Evolutionary conservation across 1,140 invertebrate genomes (phyloP), one percentile per base, ranked within the genome.

Genomic region (Drosophila melanica): DNA sequence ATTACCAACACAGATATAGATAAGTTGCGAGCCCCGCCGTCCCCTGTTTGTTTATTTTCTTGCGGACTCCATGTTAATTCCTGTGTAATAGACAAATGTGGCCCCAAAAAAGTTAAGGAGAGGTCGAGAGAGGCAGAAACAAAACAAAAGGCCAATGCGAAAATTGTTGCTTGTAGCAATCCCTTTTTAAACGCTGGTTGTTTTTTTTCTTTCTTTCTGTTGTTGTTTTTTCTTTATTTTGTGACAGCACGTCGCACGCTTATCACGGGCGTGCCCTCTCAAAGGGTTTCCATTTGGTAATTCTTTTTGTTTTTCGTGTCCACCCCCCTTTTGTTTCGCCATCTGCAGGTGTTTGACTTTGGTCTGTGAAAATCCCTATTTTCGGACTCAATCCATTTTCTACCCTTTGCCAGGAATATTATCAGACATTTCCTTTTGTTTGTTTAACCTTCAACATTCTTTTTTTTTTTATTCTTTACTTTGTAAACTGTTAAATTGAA

Each of bases 31-130:
- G 14, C 35, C 9, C 33, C 7, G 27, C 4, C 35, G 63, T 30
- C 16, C 30, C 44, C 66, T 84, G 75, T 79, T 71, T 82, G 78
- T 82, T 72, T 45, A 33, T 60, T 16, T 62, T 23, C 20, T 62
- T 79, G 67, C 35, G 45, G 63, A 67, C 63, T 73, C 66, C 50
- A 77, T 84, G 80, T 84, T 84, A 85, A 85, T 84, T 85, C 81
- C 80, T 73, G 81, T 84, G 80, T 84, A 84, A 84, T 84, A 84
- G 80, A 84, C 81, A 84, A 73, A 82, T 82, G 75, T 75, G 79
- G 57, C 65, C 75, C 41, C 75, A 3, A 59, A 75, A 58, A 27
- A 51, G 37, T 11, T 12, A 12, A 33, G 16, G 27, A 37, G 4
- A 18, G 23, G 51, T 16, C 27, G 30, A 65, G n/a, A 55, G 51